Evolutionary conservation across 2,113 vertebrate genomes (phyloP).

Genomic region (Hippocampus mohnikei): DNA sequence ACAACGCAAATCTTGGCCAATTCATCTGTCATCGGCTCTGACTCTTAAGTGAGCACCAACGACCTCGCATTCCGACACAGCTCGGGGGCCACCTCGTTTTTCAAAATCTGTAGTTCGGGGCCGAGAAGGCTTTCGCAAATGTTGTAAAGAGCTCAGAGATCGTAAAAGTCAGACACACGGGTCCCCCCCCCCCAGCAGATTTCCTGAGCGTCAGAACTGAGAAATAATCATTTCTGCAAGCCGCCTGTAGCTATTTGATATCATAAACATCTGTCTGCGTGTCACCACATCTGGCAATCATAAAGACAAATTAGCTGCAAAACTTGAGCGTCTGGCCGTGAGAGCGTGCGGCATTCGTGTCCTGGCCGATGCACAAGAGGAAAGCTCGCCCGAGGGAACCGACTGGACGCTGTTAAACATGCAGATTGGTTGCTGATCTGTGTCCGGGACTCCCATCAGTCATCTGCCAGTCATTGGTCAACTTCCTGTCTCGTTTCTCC

Average conservation of each 20-base stretch:
- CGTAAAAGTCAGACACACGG: slow-evolving; percentile 32
- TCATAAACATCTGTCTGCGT: slow-evolving; percentile 70
- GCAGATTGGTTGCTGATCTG: slow-evolving; percentile 43
- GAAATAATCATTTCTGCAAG: slow-evolving; percentile 45
- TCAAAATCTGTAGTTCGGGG: slow-evolving; percentile 25
- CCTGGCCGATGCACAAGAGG: slow-evolving; percentile 34
- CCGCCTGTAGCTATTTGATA: slow-evolving; percentile 58
- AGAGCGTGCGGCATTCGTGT: slow-evolving; percentile 74
- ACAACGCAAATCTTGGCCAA: slow-evolving; percentile 26
- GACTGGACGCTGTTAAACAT: slow-evolving; percentile 18
- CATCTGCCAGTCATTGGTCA: slow-evolving; percentile 63
- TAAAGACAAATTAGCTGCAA: slow-evolving; percentile 78
- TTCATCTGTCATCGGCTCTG: slow-evolving; percentile 24
- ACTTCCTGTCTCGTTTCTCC: slow-evolving; percentile 79
- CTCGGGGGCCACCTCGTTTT: slow-evolving; percentile 26
- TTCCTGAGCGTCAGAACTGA: slow-evolving; percentile 44
- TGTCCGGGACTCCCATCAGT: slow-evolving; percentile 29
- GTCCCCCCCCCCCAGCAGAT: slow-evolving; percentile 29
- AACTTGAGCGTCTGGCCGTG: slow-evolving; percentile 74
- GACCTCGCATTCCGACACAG: slow-evolving; percentile 18
- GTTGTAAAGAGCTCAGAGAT: slow-evolving; percentile 23
- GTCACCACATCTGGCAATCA: slow-evolving; percentile 81
- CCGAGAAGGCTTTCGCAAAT: slow-evolving; percentile 31
- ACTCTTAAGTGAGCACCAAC: slow-evolving; percentile 11
- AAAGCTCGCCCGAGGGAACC: slow-evolving; percentile 35